Conservation (phyloP, 2,113 vertebrate species). For the Aspidoscelis tigris region DNA sequence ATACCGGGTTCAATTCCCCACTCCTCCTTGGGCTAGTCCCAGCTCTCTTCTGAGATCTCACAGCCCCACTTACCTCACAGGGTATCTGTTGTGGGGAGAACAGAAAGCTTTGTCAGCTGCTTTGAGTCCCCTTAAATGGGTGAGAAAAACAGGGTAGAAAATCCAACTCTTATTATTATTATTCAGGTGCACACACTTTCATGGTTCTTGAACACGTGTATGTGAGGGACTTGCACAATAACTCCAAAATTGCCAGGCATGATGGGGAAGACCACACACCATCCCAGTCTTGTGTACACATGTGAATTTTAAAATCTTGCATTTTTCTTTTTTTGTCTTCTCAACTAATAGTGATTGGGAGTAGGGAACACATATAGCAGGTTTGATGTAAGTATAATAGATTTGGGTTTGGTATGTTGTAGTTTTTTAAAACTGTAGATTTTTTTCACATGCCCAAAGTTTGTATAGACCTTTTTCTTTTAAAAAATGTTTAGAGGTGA, state of each 20-base stretch:
- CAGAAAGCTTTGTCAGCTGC: no score
- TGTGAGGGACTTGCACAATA: slow-evolving; percentile 11
- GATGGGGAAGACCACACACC: background rate
- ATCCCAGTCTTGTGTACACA: no score
- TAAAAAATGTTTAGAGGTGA: background rate
- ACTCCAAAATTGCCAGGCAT: background rate
- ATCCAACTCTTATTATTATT: no score
- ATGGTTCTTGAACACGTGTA: background rate
- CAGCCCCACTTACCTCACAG: no score
- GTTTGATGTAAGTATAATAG: background rate
- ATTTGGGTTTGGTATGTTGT: background rate
- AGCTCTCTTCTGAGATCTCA: no score
- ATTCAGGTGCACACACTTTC: slow-evolving; percentile 5
- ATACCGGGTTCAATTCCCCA: no score
- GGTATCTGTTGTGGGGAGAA: no score
- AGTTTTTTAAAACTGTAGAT: slow-evolving; percentile 10
- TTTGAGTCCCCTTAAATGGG: no score
- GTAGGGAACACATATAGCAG: background rate
- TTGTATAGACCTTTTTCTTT: slow-evolving; percentile 5
- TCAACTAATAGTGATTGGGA: background rate
- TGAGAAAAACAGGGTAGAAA: no score
- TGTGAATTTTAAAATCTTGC: background rate
- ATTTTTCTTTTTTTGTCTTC: background rate
- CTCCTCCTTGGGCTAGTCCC: no score
- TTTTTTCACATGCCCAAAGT: background rate